These are phyloP conservation scores for Oncorhynchus masou DNA, from an alignment of 2,113 vertebrate genomes.

Conservation along the genomic window DNA sequence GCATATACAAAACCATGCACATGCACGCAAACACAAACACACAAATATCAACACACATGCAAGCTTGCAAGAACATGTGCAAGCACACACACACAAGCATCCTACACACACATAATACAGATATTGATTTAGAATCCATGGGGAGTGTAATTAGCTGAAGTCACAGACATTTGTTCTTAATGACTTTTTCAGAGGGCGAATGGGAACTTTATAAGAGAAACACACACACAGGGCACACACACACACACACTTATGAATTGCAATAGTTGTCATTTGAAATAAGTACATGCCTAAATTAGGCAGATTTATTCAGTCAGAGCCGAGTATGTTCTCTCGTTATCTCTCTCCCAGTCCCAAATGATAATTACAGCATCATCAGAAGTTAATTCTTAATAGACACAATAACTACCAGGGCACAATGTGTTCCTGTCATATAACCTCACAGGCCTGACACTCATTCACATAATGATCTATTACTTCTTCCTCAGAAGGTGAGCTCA, in stretches of 20 bases:
- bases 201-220: neutral
- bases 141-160: neutral
- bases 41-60: neutral
- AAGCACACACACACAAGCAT: no score
- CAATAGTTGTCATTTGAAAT: constrained; percentile 32
- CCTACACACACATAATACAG: no score
- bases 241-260: neutral
- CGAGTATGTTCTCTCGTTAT: neutral
- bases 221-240: neutral
- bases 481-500: neutral
- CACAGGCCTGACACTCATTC: neutral
- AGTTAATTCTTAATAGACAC: neutral
- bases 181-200: neutral
- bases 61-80: neutral
- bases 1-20: neutral
- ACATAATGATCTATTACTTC: neutral
- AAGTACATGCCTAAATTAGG: constrained; percentile 26
- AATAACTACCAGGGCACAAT: neutral
- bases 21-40: constrained; percentile 23
- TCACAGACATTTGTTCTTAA: neutral
- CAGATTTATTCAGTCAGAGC: neutral
- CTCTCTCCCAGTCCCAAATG: neutral
- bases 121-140: neutral
- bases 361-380: neutral
- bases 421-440: neutral